A percentile compares a stretch with the other conserved stretches of the same genome.
Evolutionary conservation across 2,113 vertebrate genomes (phyloP).

Genomic region (Poicephalus meyeri): DNA sequence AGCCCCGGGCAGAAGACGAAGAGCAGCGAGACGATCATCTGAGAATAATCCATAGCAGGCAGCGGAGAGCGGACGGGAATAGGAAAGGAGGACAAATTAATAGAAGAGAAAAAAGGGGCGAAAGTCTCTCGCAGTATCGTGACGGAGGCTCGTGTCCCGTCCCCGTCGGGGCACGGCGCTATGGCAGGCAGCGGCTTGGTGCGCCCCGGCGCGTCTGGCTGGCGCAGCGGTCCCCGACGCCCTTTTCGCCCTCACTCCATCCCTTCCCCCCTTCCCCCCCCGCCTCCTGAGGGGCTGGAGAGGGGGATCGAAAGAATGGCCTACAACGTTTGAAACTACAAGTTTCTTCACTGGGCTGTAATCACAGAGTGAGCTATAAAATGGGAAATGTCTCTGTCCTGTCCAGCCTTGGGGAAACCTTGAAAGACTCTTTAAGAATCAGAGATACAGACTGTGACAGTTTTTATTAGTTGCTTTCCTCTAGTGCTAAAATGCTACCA

Average conservation of each 20-base stretch:
- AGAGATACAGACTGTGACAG: background rate
- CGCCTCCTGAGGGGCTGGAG: too few species aligned
- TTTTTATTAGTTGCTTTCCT: background rate
- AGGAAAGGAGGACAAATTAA: background rate
- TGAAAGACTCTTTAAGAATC: background rate
- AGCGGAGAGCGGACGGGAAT: background rate
- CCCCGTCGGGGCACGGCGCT: background rate
- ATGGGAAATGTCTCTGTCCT: background rate
- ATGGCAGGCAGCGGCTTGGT: background rate
- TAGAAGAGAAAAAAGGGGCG: background rate
- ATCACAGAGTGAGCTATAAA: background rate
- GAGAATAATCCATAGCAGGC: slow-evolving; percentile 80
- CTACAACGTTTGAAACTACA: background rate
- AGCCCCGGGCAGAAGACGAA: slow-evolving; percentile 74
- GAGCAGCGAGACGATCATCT: slow-evolving; percentile 78
- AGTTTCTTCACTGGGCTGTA: background rate
- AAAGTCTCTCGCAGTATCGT: background rate
- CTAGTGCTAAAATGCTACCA: background rate
- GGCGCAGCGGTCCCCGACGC: slow-evolving; percentile 49
- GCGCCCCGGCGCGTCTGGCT: slow-evolving; percentile 69
- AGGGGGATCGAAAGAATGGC: too few species aligned
- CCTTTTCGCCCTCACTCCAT: too few species aligned
- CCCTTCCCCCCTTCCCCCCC: too few species aligned
- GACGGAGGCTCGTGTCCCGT: background rate
- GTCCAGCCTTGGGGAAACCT: background rate